Conservation (phyloP, 2,113 vertebrate species). For the Diglossa brunneiventris region DNA sequence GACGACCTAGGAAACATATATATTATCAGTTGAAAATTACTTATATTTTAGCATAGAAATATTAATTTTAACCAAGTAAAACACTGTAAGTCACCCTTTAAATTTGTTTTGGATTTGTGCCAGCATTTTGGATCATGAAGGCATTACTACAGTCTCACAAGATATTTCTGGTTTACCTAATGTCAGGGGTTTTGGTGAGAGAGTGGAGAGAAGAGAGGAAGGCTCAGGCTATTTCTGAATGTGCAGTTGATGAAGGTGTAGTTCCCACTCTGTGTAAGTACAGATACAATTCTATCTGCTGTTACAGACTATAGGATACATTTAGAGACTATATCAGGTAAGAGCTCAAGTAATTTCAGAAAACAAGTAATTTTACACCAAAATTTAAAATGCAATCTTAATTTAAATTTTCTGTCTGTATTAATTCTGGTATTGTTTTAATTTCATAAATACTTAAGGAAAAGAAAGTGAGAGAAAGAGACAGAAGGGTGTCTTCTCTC, state of each 20-base stretch:
- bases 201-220: background rate
- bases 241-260: background rate
- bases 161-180: background rate
- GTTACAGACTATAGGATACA: background rate
- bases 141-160: background rate
- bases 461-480: background rate
- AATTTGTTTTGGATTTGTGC: background rate
- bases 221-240: background rate
- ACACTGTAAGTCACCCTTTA: background rate
- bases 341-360: background rate
- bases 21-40: background rate
- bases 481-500: background rate
- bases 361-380: background rate
- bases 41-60: background rate
- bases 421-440: background rate
- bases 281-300: background rate
- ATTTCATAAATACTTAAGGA: background rate
- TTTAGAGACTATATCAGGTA: background rate
- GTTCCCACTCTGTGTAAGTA: background rate
- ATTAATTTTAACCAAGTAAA: background rate
- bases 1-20: slow-evolving; percentile 81
- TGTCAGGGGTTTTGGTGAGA: background rate
- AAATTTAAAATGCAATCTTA: background rate
- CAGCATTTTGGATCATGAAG: background rate
- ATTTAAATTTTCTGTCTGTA: background rate